These are phyloP conservation scores for Calliphora vicina DNA, from an alignment of 1,140 invertebrate genomes.

Conservation along the genomic window DNA sequence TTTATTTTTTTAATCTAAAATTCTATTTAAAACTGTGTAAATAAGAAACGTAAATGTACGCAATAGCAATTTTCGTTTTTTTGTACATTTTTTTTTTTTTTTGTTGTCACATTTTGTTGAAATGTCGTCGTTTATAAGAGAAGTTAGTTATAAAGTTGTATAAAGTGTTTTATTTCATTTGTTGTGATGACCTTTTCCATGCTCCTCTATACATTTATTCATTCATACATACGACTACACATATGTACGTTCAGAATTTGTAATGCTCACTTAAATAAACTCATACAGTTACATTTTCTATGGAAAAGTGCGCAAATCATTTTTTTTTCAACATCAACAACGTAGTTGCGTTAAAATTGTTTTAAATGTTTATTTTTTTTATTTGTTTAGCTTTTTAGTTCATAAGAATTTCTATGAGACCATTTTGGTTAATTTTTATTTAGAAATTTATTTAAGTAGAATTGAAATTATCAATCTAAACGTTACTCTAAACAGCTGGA, in stretches of 20 bases:
- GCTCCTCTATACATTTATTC: background rate
- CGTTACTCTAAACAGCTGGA: no score
- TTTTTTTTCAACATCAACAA: background rate
- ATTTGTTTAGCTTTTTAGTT: background rate
- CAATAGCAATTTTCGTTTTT: slow-evolving; percentile 3
- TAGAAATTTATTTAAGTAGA: slow-evolving; percentile 9
- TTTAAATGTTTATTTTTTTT: background rate
- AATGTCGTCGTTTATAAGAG: background rate
- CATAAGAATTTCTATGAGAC: background rate
- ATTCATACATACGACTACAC: no score
- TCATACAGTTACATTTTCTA: background rate
- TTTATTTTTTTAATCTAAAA: background rate
- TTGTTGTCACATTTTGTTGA: background rate
- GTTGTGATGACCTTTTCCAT: slow-evolving; percentile 2
- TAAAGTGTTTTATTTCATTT: background rate
- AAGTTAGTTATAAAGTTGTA: background rate
- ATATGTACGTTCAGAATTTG: no score
- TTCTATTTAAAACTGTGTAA: background rate
- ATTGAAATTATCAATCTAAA: no score
- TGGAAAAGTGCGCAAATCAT: slow-evolving; percentile 12
- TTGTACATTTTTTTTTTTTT: no score
- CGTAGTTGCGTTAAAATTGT: background rate
- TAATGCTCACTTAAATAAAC: background rate
- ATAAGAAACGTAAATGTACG: slow-evolving; percentile 1
- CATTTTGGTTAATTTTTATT: background rate